These are phyloP conservation scores for Hetaerina titia DNA, from an alignment of 2,888 invertebrate species.

Conservation along the genomic window DNA sequence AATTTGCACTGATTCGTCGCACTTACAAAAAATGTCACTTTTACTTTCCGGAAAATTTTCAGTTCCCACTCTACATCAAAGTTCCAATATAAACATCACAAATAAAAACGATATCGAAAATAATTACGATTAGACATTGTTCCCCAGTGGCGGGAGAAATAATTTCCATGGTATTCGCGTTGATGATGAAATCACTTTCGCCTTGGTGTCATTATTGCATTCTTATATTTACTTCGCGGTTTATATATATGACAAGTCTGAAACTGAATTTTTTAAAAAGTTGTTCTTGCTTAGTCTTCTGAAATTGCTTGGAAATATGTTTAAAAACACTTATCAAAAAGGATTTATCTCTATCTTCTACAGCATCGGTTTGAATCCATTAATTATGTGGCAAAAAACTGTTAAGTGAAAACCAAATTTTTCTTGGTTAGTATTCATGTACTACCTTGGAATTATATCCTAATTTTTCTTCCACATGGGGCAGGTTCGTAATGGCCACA, in stretches of 20 bases:
- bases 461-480: neutral
- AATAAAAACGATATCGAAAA: neutral
- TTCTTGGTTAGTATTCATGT: neutral
- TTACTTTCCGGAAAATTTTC: neutral
- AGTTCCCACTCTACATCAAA: neutral
- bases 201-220: neutral
- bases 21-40: neutral
- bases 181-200: neutral
- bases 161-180: constrained; percentile 7
- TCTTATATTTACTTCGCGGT: neutral
- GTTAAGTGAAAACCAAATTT: neutral
- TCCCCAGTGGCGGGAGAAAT: neutral
- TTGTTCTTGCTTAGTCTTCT: neutral
- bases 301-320: constrained; percentile 79
- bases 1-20: neutral
- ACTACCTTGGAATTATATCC: neutral
- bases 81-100: neutral
- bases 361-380: constrained; percentile 91
- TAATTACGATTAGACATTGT: neutral
- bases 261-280: neutral
- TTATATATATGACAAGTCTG: neutral
- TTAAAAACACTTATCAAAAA: constrained; percentile 91
- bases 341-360: constrained; percentile 91
- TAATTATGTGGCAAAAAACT: constrained; percentile 91
- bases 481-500: constrained; percentile 93